Evolutionary conservation across 1,140 invertebrate genomes (phyloP).

Genomic region (Cotesia glomerata): DNA sequence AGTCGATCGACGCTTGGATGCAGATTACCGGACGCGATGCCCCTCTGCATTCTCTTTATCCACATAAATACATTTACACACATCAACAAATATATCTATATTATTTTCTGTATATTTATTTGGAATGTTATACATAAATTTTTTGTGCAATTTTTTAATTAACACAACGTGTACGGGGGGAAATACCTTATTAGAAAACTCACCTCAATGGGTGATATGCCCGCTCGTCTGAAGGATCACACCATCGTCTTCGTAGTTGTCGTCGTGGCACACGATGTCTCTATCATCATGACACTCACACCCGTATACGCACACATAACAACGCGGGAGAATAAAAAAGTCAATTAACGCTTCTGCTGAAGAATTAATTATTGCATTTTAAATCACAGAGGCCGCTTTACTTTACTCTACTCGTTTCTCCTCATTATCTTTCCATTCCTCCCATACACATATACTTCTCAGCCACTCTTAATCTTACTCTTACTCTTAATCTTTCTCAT

Average conservation of each 20-base stretch:
- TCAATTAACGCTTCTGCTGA: slow-evolving; percentile 17
- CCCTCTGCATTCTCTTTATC: not conserved
- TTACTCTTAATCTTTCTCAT: not conserved
- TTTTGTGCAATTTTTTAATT: slow-evolving; percentile 27
- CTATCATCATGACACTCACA: slow-evolving; percentile 22
- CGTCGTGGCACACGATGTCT: slow-evolving; percentile 18
- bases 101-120: not conserved
- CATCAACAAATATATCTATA: no score
- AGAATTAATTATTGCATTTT: slow-evolving; percentile 23
- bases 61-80: not conserved
- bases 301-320: not conserved
- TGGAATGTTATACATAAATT: not conserved
- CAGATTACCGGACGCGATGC: slow-evolving; percentile 17
- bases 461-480: no score
- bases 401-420: not conserved
- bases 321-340: slow-evolving; percentile 8
- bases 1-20: slow-evolving; percentile 21
- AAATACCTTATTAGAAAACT: slow-evolving; percentile 30
- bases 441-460: not conserved
- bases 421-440: slow-evolving; percentile 11
- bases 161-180: slow-evolving; percentile 9
- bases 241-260: not conserved
- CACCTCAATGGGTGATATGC: not conserved
- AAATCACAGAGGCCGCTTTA: slow-evolving; percentile 5
- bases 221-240: not conserved